phyloP scores from a whole-genome alignment of 1,140 invertebrate genomes.

The Solen grandis region DNA sequence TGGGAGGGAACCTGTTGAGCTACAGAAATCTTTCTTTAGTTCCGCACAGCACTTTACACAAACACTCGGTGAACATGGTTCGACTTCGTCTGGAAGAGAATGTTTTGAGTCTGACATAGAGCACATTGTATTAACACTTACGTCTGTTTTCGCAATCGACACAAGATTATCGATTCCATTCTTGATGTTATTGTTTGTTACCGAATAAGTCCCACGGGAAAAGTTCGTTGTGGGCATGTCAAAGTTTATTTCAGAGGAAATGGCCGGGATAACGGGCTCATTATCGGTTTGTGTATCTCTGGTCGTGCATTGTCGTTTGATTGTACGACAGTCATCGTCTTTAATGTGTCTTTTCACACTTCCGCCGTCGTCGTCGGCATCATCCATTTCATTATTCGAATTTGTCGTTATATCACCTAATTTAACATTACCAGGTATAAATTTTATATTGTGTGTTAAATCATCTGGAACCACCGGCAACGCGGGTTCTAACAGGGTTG shows the following conservation, averaged over 20 bases:
- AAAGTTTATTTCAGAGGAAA: constrained; percentile 30
- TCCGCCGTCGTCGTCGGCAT: constrained; percentile 39
- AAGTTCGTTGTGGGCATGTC: constrained; percentile 21
- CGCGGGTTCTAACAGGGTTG: constrained; percentile 63
- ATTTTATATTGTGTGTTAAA: constrained; percentile 63
- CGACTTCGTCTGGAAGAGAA: not conserved
- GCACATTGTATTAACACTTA: constrained; percentile 49
- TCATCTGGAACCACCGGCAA: constrained; percentile 64
- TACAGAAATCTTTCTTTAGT: constrained; percentile 52
- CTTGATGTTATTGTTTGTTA: constrained; percentile 7
- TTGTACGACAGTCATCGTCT: constrained; percentile 23
- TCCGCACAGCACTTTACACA: constrained; percentile 64
- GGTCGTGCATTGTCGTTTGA: constrained; percentile 27
- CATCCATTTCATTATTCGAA: constrained; percentile 42
- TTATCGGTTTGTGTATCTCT: constrained; percentile 45
- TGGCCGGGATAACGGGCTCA: not conserved
- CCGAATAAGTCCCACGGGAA: not conserved
- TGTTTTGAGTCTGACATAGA: not conserved
- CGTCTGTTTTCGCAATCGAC: constrained; percentile 37
- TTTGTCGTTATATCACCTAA: constrained; percentile 67
- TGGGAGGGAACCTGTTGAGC: constrained; percentile 32
- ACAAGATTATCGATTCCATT: constrained; percentile 22
- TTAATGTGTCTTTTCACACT: constrained; percentile 27
- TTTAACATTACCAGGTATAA: constrained; percentile 72
- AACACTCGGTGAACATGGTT: constrained; percentile 38